Evolutionary conservation across 2,888 invertebrate genomes (phyloP), one percentile per base, ranked within the genome.

Genomic region (Papilio protenor): DNA sequence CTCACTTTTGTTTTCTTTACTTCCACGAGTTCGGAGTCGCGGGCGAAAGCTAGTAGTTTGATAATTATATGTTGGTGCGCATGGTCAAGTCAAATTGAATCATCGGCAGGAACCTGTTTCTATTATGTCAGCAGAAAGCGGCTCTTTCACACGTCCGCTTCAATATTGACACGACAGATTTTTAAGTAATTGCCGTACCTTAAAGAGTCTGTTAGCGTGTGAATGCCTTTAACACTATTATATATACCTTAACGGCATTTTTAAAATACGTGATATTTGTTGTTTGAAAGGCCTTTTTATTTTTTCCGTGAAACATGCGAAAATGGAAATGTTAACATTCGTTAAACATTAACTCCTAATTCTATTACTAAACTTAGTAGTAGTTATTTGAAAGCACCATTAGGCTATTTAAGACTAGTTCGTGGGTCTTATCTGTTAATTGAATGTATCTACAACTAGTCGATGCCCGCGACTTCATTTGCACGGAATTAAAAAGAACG

Each of bases 141-240:
- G 81, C 82, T 83, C 83, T 84, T 87, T 88, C 86, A 86, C 87
- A 86, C 85, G 81, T 72, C 77, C 77, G 69, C 79, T 85, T 88
- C 88, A 91, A 91, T 91, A 90, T 91, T 91, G 85, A 87, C 88
- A 81, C 77, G 79, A 75, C 83, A 88, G 88, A 89, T 88, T 89
- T 90, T 91, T 89, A 84, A 90, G 88, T 90, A 88, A 90, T 91
- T 88, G 89, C 89, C 85, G 83, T 82, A 79, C 82, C 84, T 83
- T 82, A 79, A 80, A 84, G 84, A 81, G 83, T 82, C 82, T 83
- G 85, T 79, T 79, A 73, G 80, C 84, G 84, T 85, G 84, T 84
- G 82, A 77, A 81, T 79, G 78, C 57, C 79, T 81, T 81, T 80
- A 80, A 78, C 73, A 57, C 75, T 79, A 80, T 78, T 75, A 79